phyloP scores from a whole-genome alignment of 1,140 invertebrate species.

The Carcinoscorpius rotundicauda region DNA sequence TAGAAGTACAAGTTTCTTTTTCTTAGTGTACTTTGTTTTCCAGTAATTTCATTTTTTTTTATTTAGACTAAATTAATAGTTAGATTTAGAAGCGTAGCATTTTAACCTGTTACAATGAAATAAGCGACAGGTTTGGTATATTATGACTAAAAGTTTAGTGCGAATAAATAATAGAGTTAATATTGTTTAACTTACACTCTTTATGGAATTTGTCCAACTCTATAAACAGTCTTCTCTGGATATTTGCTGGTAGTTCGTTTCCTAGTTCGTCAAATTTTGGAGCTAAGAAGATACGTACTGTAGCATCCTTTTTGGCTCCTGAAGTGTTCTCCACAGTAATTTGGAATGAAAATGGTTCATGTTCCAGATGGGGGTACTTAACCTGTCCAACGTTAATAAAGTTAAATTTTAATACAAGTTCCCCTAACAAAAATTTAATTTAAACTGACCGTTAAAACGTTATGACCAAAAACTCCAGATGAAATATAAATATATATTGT shows the following conservation, averaged over 20 bases:
- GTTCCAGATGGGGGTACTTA: constrained; percentile 21
- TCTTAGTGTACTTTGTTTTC: too few species aligned
- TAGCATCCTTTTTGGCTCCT: constrained; percentile 28
- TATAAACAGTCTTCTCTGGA: constrained; percentile 22
- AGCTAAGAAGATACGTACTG: constrained; percentile 11
- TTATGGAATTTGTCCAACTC: constrained; percentile 16
- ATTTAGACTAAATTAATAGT: too few species aligned
- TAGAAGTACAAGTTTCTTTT: too few species aligned
- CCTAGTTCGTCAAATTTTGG: constrained; percentile 14
- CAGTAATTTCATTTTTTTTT: too few species aligned
- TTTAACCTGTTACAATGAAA: too few species aligned
- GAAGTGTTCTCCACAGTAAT: constrained; percentile 39
- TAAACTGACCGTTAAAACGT: background rate
- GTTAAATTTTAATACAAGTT: background rate
- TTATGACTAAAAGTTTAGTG: background rate
- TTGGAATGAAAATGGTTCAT: constrained; percentile 8
- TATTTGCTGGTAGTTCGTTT: constrained; percentile 8
- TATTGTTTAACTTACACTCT: constrained; percentile 9
- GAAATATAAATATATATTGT: background rate
- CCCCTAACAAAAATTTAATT: background rate
- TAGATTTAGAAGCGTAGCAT: too few species aligned
- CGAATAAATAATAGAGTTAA: background rate
- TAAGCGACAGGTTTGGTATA: background rate
- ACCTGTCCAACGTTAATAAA: constrained; percentile 3
- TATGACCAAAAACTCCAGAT: background rate